A percentile compares a stretch with the other conserved stretches of the same genome.
Conservation (phyloP, 2,113 vertebrate genomes). For the Forbesichthys agassizii region DNA sequence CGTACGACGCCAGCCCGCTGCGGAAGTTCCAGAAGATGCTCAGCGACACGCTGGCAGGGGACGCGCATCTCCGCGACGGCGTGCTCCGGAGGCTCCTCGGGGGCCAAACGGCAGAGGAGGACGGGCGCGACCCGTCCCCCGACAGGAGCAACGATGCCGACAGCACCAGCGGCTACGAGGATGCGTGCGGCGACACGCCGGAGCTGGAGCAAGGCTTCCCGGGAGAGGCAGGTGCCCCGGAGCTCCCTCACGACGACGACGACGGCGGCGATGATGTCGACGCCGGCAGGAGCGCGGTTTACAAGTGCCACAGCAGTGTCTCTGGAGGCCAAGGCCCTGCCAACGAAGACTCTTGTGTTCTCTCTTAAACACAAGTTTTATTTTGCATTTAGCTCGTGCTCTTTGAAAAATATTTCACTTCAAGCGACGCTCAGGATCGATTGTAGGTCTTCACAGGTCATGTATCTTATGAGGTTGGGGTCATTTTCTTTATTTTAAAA, state of each 20-base stretch:
- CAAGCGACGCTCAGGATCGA: background rate
- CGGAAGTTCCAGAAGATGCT: constrained; percentile 45
- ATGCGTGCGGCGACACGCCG: constrained; percentile 68
- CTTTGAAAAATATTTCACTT: background rate
- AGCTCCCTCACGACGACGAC: constrained; percentile 36
- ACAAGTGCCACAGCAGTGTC: background rate
- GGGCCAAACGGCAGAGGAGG: background rate
- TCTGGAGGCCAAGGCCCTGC: constrained; percentile 2
- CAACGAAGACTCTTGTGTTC: constrained; percentile 49
- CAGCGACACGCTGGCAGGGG: constrained; percentile 50
- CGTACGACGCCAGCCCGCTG: constrained; percentile 7
- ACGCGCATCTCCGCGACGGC: constrained; percentile 35
- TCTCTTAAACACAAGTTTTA: constrained; percentile 62
- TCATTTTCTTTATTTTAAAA: background rate
- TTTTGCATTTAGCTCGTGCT: background rate
- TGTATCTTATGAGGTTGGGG: background rate
- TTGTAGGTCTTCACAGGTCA: too few relatives aligned
- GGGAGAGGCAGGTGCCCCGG: constrained; percentile 31
- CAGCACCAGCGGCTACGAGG: constrained; percentile 75
- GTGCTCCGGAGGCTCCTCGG: constrained; percentile 44
- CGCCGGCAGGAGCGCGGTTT: background rate
- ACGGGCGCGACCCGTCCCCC: constrained; percentile 5
- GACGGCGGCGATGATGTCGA: constrained; percentile 1
- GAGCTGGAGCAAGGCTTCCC: constrained; percentile 57
- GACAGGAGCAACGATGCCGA: constrained; percentile 62